Evolutionary conservation across 2,888 invertebrate species (phyloP).

Genomic region (Eristalis tenax): DNA sequence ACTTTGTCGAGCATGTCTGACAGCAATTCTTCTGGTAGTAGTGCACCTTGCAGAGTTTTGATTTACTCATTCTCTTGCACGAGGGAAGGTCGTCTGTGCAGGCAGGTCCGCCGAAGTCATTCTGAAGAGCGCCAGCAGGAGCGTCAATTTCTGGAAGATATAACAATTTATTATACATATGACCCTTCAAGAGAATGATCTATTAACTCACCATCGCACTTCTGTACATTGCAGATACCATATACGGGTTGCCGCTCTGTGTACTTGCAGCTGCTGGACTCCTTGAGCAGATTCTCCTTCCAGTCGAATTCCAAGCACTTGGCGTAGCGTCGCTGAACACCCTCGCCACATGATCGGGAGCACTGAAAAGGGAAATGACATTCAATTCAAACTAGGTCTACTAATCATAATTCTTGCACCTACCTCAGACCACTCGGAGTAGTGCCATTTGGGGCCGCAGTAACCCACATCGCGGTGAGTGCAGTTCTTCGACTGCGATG

Average conservation of each 20-base stretch:
- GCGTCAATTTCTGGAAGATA: constrained; percentile 58
- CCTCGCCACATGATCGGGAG: constrained; percentile 83
- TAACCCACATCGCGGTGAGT: constrained; percentile 75
- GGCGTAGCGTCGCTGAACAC: constrained; percentile 83
- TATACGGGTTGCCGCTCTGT: constrained; percentile 81
- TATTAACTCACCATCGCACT: constrained; percentile 79
- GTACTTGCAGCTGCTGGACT: constrained; percentile 81
- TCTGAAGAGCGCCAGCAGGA: constrained; percentile 46
- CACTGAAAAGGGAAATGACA: constrained; percentile 80
- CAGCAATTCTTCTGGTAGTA: constrained; percentile 93
- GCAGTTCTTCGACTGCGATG: constrained; percentile 85
- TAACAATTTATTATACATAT: not conserved
- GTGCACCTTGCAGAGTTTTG: constrained; percentile 90
- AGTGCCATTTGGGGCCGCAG: constrained; percentile 82
- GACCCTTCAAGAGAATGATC: no score
- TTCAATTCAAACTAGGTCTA: not conserved
- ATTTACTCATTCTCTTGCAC: constrained; percentile 91
- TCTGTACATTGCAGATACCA: constrained; percentile 82
- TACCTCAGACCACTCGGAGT: constrained; percentile 84
- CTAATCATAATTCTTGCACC: constrained; percentile 16
- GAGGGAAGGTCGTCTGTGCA: constrained; percentile 87
- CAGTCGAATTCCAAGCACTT: constrained; percentile 82
- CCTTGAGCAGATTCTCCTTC: constrained; percentile 78
- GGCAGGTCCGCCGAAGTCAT: constrained; percentile 75
- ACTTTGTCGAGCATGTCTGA: constrained; percentile 83